Percentiles rank a stretch among this genome's conserved stretches.
phyloP scores from a whole-genome alignment of 2,113 vertebrate species.

The Pangasianodon hypophthalmus region DNA sequence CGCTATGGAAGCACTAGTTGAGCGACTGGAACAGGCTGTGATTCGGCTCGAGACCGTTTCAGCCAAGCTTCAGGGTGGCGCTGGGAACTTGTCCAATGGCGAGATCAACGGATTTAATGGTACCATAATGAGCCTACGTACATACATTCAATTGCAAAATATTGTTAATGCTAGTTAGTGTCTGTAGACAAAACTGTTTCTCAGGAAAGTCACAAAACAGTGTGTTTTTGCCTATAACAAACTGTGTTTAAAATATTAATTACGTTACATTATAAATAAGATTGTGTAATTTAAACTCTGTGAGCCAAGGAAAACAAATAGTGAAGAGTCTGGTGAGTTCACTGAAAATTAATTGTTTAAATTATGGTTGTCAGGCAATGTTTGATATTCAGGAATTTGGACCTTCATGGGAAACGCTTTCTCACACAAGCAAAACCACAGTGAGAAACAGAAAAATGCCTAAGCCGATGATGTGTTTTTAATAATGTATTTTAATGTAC shows the following conservation, averaged over 20 bases:
- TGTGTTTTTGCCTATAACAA: not conserved
- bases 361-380: not conserved
- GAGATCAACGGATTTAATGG: slow-evolving; percentile 71
- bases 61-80: slow-evolving; percentile 64
- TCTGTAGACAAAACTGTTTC: not conserved
- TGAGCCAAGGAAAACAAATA: not conserved
- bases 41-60: slow-evolving; percentile 85
- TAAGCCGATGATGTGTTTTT: not conserved
- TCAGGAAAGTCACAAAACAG: not conserved
- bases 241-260: not conserved
- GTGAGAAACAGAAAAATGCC: not conserved
- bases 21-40: slow-evolving; percentile 88
- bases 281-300: not conserved
- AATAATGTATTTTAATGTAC: too few species aligned
- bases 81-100: slow-evolving; percentile 66
- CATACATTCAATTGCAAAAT: not conserved
- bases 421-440: not conserved
- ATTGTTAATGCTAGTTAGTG: not conserved
- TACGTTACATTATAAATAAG: not conserved
- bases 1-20: slow-evolving; percentile 81
- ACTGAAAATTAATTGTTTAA: not conserved
- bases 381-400: slow-evolving; percentile 30
- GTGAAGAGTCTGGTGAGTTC: not conserved
- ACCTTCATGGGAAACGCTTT: slow-evolving; percentile 23
- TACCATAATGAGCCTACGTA: not conserved